Base-by-base conservation (phyloP, 2,888 invertebrate species). In the Ceraclea dissimilis region DNA sequence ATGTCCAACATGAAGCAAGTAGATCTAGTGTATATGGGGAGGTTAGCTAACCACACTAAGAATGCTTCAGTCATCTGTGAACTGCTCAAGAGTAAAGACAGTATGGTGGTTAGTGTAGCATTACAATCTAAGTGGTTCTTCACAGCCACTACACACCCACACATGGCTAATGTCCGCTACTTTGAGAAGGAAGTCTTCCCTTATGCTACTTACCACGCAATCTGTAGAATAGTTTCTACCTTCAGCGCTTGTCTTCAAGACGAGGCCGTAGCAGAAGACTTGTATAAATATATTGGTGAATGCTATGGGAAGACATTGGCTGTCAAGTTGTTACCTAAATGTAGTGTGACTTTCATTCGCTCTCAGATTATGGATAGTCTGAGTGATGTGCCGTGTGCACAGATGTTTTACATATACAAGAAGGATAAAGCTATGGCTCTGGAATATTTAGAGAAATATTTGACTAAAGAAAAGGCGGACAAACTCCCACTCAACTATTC, bases 121-220 rank as follows among this genome's bases (percentile, higher is more conserved):
- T 49, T 71, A 4, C 62, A 63, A 5, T 65, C 65, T 0, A 57
- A 54, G 1, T 67, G 68, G 66, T 67, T 71, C 22, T 71, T 71
- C 52, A 52, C 65, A 5, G 65, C 64, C 0, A 19, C 13, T 5
- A 61, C 58, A 1, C 57, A 66, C 49, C 55, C 57, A 4, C 46
- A 60, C 0, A 31, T 68, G 1, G 59, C 67, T 2, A 64, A 65
- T 22, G 61, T 63, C 1, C 43, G 64, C 0, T 69, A 67, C 49
- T 69, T 70, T 18, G 43, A 63, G 4, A 21, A 57, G 0, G 46
- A 66, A 18, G 22, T 72, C 0, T 64, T 70, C 0, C 66, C 67
- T 0, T 51, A 56, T 2, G 63, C 69, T 0, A 67, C 69, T 0
- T 8, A 68, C 2, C 62, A 63, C 2, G 67, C 67, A 0, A 63